phyloP scores from a whole-genome alignment of 2,113 vertebrate genomes.

The Brachypodius melanocephalos region DNA sequence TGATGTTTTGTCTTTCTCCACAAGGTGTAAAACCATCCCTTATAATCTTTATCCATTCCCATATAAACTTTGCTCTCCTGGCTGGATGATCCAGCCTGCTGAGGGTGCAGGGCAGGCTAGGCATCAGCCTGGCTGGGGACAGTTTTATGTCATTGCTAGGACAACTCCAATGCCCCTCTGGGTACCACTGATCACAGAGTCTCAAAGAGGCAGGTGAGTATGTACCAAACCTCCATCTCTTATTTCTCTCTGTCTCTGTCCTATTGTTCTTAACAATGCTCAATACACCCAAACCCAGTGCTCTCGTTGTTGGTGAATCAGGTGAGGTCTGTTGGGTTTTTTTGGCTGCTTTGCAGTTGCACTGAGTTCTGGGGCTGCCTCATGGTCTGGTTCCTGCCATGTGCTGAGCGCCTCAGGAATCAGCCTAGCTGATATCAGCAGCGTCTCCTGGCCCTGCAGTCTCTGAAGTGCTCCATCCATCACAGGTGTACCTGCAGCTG shows the following conservation, averaged over 20 bases:
- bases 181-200: neutral
- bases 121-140: neutral
- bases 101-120: neutral
- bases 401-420: neutral
- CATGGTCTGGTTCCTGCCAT: neutral
- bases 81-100: accelerated
- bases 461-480: neutral
- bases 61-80: neutral
- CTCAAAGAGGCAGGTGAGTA: neutral
- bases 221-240: neutral
- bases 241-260: neutral
- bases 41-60: neutral
- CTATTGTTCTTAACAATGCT: neutral
- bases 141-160: accelerated
- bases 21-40: neutral
- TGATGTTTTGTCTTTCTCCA: neutral
- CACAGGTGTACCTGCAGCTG: neutral
- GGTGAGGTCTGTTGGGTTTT: neutral
- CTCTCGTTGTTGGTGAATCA: neutral
- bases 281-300: neutral
- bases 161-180: neutral
- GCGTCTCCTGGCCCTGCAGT: neutral
- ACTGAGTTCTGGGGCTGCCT: neutral
- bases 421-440: neutral
- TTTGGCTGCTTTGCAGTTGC: neutral